A percentile compares a stretch with the other conserved stretches of the same genome.
Evolutionary conservation across 2,888 invertebrate species (phyloP).

Genomic region (Cheilosia soror): DNA sequence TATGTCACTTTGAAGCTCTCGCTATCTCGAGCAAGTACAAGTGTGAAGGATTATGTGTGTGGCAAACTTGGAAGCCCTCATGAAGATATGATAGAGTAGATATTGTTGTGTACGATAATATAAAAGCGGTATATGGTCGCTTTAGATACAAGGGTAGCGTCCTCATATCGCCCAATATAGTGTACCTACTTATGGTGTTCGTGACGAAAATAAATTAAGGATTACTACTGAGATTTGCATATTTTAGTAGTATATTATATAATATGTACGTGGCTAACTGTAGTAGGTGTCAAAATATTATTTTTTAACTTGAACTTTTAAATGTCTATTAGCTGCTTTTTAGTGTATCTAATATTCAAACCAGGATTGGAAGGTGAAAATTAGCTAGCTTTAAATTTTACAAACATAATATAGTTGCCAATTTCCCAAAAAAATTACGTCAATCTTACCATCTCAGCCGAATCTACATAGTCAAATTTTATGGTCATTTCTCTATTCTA

Average conservation of each 20-base stretch:
- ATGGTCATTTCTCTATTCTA: too few species aligned
- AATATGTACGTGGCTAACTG: neutral
- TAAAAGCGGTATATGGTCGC: constrained; percentile 6
- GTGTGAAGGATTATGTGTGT: constrained; percentile 31
- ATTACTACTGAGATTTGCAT: neutral
- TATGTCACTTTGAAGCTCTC: constrained; percentile 29
- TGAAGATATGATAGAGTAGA: constrained; percentile 20
- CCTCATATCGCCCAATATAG: constrained; percentile 1
- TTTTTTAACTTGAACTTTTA: neutral
- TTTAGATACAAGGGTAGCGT: constrained; percentile 27
- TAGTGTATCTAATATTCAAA: neutral
- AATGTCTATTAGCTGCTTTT: neutral
- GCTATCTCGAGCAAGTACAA: neutral
- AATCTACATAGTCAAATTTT: too few species aligned
- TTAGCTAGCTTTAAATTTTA: too few species aligned
- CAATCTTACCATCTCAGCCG: too few species aligned
- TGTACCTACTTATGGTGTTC: constrained; percentile 28
- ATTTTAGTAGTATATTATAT: too few species aligned
- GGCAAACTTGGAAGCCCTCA: constrained; percentile 1
- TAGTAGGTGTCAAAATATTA: neutral
- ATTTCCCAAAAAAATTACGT: too few species aligned
- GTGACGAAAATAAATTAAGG: constrained; percentile 44
- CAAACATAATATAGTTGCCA: too few species aligned
- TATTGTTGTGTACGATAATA: neutral
- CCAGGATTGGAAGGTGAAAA: too few species aligned